Evolutionary conservation across 1,140 invertebrate species (phyloP), one percentile per base, ranked within the genome.

Genomic region (Octopus bimaculoides): DNA sequence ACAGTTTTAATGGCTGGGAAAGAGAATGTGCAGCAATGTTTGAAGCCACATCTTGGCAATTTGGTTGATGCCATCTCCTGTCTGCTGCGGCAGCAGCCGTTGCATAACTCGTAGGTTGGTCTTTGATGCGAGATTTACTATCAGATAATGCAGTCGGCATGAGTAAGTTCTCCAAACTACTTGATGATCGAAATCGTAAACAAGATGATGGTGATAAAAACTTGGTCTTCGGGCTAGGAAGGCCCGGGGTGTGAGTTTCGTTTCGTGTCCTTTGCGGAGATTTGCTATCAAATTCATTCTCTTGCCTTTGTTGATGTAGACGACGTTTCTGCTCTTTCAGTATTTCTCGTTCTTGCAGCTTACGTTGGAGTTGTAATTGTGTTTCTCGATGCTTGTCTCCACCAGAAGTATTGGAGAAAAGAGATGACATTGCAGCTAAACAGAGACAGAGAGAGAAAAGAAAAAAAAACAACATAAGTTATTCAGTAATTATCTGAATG

Each of bases 251-350:
- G 41, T 75, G 26, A 17, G 12, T 75, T 41, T 75, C 74, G 52
- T 75, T 75, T 5, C 74, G 74, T 26, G 41, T 53, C 41, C 52
- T 17, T 7, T 75, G 74, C 0, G 74, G 74, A 14, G 74, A 75
- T 52, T 53, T 52, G 5, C 12, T 52, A 20, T 84, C 80, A 17
- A 77, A 79, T 75, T 83, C 81, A 78, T 83, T 84, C 54, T 87
- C 86, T 20, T 83, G 81, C 26, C 80, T 81, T 71, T 87, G 89
- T 84, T 93, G 93, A 90, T 93, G 93, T 78, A 93, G 86, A 89
- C 93, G 93, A 82, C 93, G 91, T 86, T 95, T 95, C 84, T 94
- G 92, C 85, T 95, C 93, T 81, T 93, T 93, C 73, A 93, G 92
- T 20, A 93, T 89, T 86, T 95, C 93, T 78, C 93, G 92, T 88